Base-by-base conservation (phyloP, 2,888 invertebrate species). In the Mythimna loreyi region DNA sequence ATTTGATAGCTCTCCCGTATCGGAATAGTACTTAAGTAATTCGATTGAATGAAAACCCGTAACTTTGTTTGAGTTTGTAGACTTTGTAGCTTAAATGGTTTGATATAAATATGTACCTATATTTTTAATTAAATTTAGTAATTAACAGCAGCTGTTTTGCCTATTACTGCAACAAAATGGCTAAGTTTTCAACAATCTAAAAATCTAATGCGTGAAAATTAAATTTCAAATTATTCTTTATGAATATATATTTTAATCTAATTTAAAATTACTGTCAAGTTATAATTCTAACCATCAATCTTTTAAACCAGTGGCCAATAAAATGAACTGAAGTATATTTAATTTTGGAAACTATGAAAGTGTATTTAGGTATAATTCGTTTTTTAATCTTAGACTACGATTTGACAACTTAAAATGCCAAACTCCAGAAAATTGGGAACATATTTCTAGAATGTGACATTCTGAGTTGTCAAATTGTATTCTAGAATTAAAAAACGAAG, bases 21-120 rank as follows among this genome's bases (percentile, higher is more conserved):
- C 69, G 52, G 43, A 69, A 62, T 62, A n/a, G n/a, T n/a, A 64
- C 16, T 64, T 55, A 16, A 65, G 62, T 59, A 53, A 49, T 62
- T 66, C 6, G 36, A 66, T 66, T 59, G 30, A 62, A 62, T 57
- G 19, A 16, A 53, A 50, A 50, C 25, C 11, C 36, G 25, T 23
- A 40, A 57, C 56, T 60, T 52, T 33, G n/a, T 21, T 55, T 21
- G 19, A 45, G 19, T 25, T n/a, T 71, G 13, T 23, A n/a, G 33
- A 36, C 40, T 68, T 49, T 53, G 56, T 36, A 21, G 25, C 56
- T 61, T 30, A 19, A 43, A 45, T 57, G 3, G 8, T 6, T 67
- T 40, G 47, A 50, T 45, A 5, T 6, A n/a, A 21, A 21, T 43
- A 25, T 56, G 36, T 13, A n/a, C 25, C n/a, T n/a, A n/a, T n/a